Evolutionary conservation across 1,140 invertebrate genomes (phyloP), one percentile per base, ranked within the genome.

Genomic region (Zaprionus davidi): DNA sequence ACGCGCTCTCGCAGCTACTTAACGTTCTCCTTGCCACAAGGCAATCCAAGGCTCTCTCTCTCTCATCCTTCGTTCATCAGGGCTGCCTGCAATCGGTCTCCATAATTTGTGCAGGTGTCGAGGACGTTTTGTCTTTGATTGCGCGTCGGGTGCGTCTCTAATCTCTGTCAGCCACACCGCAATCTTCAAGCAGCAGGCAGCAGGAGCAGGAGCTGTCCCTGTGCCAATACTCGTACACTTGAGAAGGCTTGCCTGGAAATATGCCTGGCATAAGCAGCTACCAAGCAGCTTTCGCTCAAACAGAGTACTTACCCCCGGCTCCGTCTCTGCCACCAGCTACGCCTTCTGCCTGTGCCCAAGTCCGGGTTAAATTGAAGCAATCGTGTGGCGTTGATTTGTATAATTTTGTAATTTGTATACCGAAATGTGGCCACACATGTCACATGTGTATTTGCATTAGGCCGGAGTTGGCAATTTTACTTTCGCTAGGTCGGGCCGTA

Each of bases 401-500:
- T 90, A 90, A 90, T 90, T 90, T 90, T 79, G 85, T 90, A 90
- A 90, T 90, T 90, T 90, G 85, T 90, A 90, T 90, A 90, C 85
- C 85, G 74, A 73, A 79, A 76, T 78, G 85, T 90, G 75, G 84
- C 84, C 85, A 84, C 85, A 90, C 84, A 88, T 79, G 80, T 78
- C 85, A 90, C 84, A 88, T 79, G 80, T 78, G 80, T 70, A 53
- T 56, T 59, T 46, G 70, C 55, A 64, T 79, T 67, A 76, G 64
- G 59, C 49, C 20, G 53, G 34, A 51, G 76, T 51, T 70, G 72
- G 72, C 58, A 71, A 81, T 88, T 72, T 76, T 63, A 74, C 72
- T 82, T 86, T 75, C 67, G 55, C 60, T 53, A 75, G 65, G 26
- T 36, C 64, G 44, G 11, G 46, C n/a, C 46, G 62, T 66, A 82